These are phyloP conservation scores for Rhynchotus rufescens DNA, from an alignment of 2,797 vertebrate genomes.

Conservation along the genomic window DNA sequence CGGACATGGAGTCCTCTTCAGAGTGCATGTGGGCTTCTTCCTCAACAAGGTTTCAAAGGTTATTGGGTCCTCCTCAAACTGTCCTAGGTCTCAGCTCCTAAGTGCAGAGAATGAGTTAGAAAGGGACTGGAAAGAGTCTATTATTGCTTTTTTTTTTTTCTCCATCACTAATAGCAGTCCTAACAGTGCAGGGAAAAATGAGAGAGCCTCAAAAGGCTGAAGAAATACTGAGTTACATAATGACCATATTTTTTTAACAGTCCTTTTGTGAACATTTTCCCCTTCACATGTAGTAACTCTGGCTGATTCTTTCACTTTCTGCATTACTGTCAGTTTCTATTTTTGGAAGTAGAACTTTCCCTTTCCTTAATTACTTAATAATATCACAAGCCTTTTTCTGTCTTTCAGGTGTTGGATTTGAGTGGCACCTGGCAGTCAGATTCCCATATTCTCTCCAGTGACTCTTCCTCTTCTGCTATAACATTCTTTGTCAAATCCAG, in stretches of 20 bases:
- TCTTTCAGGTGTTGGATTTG: not conserved
- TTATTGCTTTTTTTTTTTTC: not conserved
- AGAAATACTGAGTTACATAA: not conserved
- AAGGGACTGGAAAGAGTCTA: not conserved
- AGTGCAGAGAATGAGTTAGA: not conserved
- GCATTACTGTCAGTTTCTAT: not conserved
- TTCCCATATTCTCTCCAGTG: not conserved
- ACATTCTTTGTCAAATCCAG: not conserved
- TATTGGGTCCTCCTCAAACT: not conserved
- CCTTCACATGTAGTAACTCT: not conserved
- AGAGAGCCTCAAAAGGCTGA: not conserved
- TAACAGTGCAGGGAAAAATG: not conserved
- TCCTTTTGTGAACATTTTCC: not conserved
- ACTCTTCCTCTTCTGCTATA: not conserved
- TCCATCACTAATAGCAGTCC: not conserved
- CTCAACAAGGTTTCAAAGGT: not conserved
- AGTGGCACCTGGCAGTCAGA: accelerated
- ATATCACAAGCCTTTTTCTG: not conserved
- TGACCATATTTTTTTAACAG: not conserved
- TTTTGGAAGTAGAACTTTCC: not conserved
- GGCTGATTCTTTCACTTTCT: not conserved
- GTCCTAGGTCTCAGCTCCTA: not conserved
- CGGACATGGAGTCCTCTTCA: not conserved
- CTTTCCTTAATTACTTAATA: not conserved
- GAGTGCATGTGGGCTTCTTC: not conserved